These are phyloP conservation scores for Amphiprion percula DNA, from an alignment of 2,113 vertebrate species.

Conservation along the genomic window DNA sequence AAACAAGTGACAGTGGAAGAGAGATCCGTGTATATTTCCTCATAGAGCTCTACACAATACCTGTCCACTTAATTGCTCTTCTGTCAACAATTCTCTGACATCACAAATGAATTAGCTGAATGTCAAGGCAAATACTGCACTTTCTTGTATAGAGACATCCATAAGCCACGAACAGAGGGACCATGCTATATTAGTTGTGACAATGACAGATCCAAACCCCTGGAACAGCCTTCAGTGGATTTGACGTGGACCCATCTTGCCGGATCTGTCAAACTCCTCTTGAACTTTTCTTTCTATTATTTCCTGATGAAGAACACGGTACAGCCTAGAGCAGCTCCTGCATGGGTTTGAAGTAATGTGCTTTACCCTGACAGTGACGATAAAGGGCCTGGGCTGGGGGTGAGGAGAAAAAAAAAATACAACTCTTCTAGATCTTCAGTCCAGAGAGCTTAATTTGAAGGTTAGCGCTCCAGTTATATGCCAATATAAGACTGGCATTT, in stretches of 20 bases:
- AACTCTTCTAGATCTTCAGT: slow-evolving; percentile 24
- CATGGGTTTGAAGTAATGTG: slow-evolving; percentile 74
- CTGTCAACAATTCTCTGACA: slow-evolving; percentile 3
- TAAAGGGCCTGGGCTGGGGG: slow-evolving; percentile 59
- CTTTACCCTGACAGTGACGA: slow-evolving; percentile 75
- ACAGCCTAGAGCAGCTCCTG: slow-evolving; percentile 67
- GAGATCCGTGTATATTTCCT: not conserved
- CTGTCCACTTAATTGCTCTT: not conserved
- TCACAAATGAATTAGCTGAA: slow-evolving; percentile 45
- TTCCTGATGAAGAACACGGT: slow-evolving; percentile 53
- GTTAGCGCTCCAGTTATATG: slow-evolving; percentile 66
- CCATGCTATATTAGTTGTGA: slow-evolving; percentile 66
- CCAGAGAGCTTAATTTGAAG: slow-evolving; percentile 68
- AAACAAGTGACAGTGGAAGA: not conserved
- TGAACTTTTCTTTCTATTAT: slow-evolving; percentile 65
- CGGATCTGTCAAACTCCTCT: slow-evolving; percentile 67
- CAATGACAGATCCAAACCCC: slow-evolving; percentile 70
- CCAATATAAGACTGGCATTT: slow-evolving; percentile 46
- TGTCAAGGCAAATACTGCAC: slow-evolving; percentile 40
- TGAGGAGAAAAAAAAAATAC: slow-evolving; percentile 40
- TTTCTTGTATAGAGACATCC: slow-evolving; percentile 39
- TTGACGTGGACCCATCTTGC: slow-evolving; percentile 72
- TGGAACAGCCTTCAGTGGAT: slow-evolving; percentile 64
- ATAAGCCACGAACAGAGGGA: slow-evolving; percentile 45
- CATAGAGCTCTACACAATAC: not conserved